Base-by-base conservation (phyloP, 2,797 vertebrate genomes). In the Epinephelus coioides region DNA sequence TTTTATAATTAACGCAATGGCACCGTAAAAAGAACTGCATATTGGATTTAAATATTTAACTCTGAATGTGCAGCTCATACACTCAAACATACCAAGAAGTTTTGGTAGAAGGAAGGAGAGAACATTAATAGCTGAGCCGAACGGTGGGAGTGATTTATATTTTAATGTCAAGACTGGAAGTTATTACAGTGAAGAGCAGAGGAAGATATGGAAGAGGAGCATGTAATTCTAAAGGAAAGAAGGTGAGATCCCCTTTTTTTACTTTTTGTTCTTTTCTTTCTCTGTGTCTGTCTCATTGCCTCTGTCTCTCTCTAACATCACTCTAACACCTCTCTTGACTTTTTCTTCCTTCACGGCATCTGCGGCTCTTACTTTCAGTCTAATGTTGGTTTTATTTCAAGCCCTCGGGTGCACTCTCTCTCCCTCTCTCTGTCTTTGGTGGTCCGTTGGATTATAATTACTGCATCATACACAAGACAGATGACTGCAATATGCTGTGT, bases 401-500 rank as follows among this genome's bases (percentile, higher is more conserved):
- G 43, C 73, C 73, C 51, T 17, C 10, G 0, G 62, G 47, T 49
- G 53, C 21, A 15, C 53, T 0, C 34, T n/a, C 34, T 0, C 30
- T 17, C 21, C 0, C 38, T 9, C 50, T 43, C n/a, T 49, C 30
- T 27, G 2, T 69, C 69, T 81, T 65, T 43, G 21, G n/a, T 46
- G 57, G 68, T 73, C 47, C 2, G 1, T 56, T 56, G 69, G 69
- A 77, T 76, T 50, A 21, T 78, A 53, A 81, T 78, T 55, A 77
- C 61, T 5, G 67, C 19, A 55, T 82, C 79, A 64, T 49, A 72
- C 57, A 63, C 30, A 73, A 69, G 79, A 85, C 63, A 27, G 69
- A 86, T 60, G 69, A 68, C 46, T 73, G 65, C 81, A 83, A 83
- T 83, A 78, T 80, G 51, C 65, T 17, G 38, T n/a, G 1, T 59